These are phyloP conservation scores for Acheta domesticus DNA, from an alignment of 2,888 invertebrate species.

Conservation along the genomic window DNA sequence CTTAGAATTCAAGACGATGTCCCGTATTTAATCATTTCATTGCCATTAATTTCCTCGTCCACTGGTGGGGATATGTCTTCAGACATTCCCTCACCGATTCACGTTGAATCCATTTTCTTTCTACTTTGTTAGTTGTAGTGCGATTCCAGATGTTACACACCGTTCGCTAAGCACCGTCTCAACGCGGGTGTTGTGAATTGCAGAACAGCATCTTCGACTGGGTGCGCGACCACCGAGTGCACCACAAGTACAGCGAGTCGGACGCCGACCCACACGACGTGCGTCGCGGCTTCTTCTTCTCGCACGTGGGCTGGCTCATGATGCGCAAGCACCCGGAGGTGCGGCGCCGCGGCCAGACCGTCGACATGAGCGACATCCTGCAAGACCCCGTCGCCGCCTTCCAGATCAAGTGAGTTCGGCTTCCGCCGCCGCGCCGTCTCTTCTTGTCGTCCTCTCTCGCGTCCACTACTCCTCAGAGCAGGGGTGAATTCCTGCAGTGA, in stretches of 20 bases:
- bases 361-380: conserved; percentile 79
- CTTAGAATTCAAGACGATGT: too few species aligned
- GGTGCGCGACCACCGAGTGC: conserved; percentile 73
- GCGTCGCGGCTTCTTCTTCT: conserved; percentile 82
- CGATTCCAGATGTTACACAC: too few species aligned
- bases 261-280: conserved; percentile 81
- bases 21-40: too few species aligned
- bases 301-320: conserved; percentile 92
- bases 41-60: too few species aligned
- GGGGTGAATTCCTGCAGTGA: too few species aligned
- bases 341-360: conserved; percentile 65
- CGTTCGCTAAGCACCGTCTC: too few species aligned
- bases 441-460: too few species aligned
- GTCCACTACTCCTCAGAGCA: too few species aligned
- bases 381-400: conserved; percentile 74
- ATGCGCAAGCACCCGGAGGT: conserved; percentile 86
- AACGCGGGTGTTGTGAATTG: neutral
- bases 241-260: conserved; percentile 71
- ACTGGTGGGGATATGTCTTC: too few species aligned
- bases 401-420: conserved; percentile 65
- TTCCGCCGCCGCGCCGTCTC: neutral
- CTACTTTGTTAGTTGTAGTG: too few species aligned
- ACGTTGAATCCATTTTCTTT: too few species aligned
- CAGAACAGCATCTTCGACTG: conserved; percentile 69
- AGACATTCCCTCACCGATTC: too few species aligned